These are phyloP conservation scores for Rhabdornis inornatus DNA, from an alignment of 2,113 vertebrate species.

Conservation along the genomic window DNA sequence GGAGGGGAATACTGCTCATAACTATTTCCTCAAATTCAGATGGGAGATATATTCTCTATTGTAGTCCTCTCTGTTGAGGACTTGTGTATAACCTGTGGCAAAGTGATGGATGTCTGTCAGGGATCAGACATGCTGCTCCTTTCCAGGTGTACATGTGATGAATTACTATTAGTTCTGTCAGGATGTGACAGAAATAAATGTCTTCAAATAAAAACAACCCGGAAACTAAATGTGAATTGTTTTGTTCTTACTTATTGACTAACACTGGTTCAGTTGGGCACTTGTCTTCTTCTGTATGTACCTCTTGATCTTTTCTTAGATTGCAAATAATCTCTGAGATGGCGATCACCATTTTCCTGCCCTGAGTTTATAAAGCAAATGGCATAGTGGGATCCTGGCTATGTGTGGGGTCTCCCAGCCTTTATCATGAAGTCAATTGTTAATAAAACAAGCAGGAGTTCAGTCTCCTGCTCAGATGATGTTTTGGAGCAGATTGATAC, in stretches of 20 bases:
- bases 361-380: background rate
- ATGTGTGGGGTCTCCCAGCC: background rate
- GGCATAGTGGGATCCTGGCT: background rate
- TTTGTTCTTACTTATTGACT: background rate
- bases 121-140: background rate
- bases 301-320: background rate
- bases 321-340: background rate
- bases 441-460: background rate
- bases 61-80: background rate
- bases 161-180: background rate
- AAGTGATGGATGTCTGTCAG: background rate
- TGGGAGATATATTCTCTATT: background rate
- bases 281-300: background rate
- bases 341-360: background rate
- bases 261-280: background rate
- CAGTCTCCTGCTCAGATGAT: background rate
- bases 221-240: background rate
- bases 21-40: background rate
- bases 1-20: background rate
- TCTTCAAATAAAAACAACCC: background rate
- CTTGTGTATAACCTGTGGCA: background rate
- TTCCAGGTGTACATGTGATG: background rate
- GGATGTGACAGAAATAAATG: background rate
- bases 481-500: background rate
- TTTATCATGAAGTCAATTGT: background rate